Conservation (phyloP, 2,113 vertebrate species). For the Agapornis roseicollis region DNA sequence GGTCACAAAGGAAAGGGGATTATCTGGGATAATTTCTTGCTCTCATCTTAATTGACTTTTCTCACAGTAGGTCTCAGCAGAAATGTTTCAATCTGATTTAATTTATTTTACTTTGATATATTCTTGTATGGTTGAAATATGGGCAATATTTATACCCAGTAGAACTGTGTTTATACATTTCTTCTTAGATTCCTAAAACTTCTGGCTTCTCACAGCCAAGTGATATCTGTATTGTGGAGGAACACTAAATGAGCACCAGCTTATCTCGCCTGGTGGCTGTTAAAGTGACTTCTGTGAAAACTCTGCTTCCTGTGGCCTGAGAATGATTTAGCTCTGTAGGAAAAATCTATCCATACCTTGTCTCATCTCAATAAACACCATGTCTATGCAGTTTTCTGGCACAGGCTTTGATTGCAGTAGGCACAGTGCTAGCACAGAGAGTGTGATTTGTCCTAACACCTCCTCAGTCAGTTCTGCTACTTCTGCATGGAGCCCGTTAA, state of each 20-base stretch:
- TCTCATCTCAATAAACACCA: not conserved
- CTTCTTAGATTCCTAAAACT: not conserved
- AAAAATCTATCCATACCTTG: not conserved
- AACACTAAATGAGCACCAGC: not conserved
- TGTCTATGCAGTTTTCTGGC: not conserved
- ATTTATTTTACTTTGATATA: not conserved
- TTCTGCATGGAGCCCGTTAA: not conserved
- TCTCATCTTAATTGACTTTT: not conserved
- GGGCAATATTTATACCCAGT: not conserved
- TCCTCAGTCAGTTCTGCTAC: not conserved
- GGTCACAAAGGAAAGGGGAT: not conserved
- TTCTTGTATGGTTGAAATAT: not conserved
- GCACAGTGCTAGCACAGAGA: not conserved
- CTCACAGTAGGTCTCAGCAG: not conserved
- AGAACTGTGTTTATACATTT: not conserved
- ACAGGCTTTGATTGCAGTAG: not conserved
- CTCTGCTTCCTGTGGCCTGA: not conserved
- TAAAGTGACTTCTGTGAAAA: not conserved
- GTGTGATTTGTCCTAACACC: not conserved
- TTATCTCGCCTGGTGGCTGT: accelerated
- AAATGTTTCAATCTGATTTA: not conserved
- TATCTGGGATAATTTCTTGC: not conserved
- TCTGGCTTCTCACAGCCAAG: not conserved
- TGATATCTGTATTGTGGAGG: not conserved
- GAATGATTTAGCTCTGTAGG: not conserved